These are phyloP conservation scores for Coelopa frigida DNA, from an alignment of 1,140 invertebrate species.

Conservation along the genomic window DNA sequence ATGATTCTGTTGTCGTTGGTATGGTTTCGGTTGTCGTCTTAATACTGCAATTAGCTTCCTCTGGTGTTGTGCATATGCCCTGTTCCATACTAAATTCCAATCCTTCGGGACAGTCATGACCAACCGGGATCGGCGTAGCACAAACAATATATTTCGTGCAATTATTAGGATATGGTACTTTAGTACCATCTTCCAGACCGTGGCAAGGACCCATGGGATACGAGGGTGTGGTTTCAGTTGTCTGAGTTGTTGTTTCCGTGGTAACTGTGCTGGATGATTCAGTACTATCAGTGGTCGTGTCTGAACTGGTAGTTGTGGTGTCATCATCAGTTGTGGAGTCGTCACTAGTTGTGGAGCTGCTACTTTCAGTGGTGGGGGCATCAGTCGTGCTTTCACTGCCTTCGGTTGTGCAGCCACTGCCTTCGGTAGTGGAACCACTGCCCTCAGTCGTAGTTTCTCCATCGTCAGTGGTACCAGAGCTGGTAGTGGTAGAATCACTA, in stretches of 20 bases:
- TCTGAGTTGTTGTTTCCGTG: neutral
- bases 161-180: constrained; percentile 29
- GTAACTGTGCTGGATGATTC: constrained; percentile 1
- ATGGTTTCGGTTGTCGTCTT: constrained; percentile 4
- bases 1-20: constrained; percentile 4
- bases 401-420: too few species aligned
- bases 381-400: too few species aligned
- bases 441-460: too few species aligned
- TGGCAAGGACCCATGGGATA: constrained; percentile 20
- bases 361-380: too few species aligned
- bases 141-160: constrained; percentile 32
- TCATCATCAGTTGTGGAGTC: constrained; percentile 6
- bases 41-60: constrained; percentile 22
- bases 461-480: too few species aligned
- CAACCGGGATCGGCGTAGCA: constrained; percentile 26
- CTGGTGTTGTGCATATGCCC: constrained; percentile 23
- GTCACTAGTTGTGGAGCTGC: too few species aligned
- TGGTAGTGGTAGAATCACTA: too few species aligned
- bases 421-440: too few species aligned
- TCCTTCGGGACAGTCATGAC: constrained; percentile 22
- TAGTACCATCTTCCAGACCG: constrained; percentile 14
- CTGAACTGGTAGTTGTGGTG: constrained; percentile 1
- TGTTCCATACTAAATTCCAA: constrained; percentile 30
- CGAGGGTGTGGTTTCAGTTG: constrained; percentile 10
- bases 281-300: constrained; percentile 1